A percentile compares a stretch with the other conserved stretches of the same genome.
These are phyloP conservation scores for Monodelphis domestica DNA, from an alignment of 2,797 vertebrate genomes.

Conservation along the genomic window DNA sequence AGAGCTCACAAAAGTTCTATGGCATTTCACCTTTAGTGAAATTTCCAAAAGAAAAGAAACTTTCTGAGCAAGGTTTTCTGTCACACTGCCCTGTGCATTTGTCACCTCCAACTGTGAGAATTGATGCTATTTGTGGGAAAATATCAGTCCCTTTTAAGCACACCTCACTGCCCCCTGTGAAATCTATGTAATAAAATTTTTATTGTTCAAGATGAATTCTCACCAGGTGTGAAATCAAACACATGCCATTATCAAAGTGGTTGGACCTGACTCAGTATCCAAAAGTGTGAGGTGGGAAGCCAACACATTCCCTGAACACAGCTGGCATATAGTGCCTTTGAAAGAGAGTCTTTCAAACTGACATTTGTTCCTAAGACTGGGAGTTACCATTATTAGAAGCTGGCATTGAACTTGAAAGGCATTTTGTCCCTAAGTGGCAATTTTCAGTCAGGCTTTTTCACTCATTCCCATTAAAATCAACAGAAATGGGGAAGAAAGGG, in stretches of 20 bases:
- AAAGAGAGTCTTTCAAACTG: neutral
- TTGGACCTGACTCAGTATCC: neutral
- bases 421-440: neutral
- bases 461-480: neutral
- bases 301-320: constrained; percentile 4
- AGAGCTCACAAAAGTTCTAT: neutral
- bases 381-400: neutral
- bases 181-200: neutral
- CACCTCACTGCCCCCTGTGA: neutral
- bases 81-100: neutral
- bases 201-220: constrained; percentile 1
- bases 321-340: neutral
- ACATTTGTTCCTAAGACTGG: neutral
- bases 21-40: neutral
- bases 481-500: neutral
- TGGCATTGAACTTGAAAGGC: neutral
- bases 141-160: neutral
- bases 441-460: neutral
- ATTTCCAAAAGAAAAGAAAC: neutral
- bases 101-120: neutral
- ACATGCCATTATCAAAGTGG: neutral
- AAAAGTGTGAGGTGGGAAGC: neutral
- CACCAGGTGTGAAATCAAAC: neutral
- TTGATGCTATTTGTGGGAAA: neutral
- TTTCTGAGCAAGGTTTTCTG: neutral